Evolutionary conservation across 2,113 vertebrate species (phyloP).

Genomic region (Gobio gobio): DNA sequence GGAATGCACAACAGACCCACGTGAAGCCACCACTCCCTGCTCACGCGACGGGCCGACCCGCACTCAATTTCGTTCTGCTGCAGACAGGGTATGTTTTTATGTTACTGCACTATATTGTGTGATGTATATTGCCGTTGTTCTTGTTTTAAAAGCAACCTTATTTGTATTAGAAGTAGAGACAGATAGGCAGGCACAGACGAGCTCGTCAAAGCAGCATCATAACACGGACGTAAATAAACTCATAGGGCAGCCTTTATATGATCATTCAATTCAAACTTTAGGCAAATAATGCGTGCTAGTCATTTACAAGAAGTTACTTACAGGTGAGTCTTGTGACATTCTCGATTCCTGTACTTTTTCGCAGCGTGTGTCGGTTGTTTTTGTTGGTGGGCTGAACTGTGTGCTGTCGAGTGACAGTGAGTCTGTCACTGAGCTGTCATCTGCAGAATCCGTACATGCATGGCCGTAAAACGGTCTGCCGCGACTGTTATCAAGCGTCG

Average conservation of each 20-base stretch:
- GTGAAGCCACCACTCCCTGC: conserved; percentile 95
- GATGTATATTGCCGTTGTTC: too few relatives aligned
- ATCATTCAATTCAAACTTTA: not conserved
- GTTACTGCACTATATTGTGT: too few relatives aligned
- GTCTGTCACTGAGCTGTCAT: conserved; percentile 7
- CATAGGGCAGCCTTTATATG: not conserved
- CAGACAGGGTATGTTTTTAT: not conserved
- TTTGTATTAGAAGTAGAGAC: too few relatives aligned
- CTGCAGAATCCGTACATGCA: not conserved
- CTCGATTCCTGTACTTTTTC: not conserved
- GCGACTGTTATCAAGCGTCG: not conserved
- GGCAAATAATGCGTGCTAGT: not conserved
- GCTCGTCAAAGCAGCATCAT: not conserved
- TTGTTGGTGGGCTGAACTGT: not conserved
- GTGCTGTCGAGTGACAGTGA: not conserved
- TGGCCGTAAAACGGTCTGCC: not conserved
- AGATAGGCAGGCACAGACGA: not conserved
- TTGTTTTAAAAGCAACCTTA: too few relatives aligned
- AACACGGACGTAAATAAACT: not conserved
- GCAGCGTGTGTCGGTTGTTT: not conserved
- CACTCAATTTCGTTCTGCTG: conserved; percentile 55
- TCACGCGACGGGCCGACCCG: conserved; percentile 68
- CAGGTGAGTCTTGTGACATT: conserved; percentile 41
- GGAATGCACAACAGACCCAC: conserved; percentile 85
- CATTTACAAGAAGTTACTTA: conserved; percentile 31